Evolutionary conservation across 37 sponge, comb jelly and placozoan genomes (phyloP).

Genomic region (Aplysina aerophoba): DNA sequence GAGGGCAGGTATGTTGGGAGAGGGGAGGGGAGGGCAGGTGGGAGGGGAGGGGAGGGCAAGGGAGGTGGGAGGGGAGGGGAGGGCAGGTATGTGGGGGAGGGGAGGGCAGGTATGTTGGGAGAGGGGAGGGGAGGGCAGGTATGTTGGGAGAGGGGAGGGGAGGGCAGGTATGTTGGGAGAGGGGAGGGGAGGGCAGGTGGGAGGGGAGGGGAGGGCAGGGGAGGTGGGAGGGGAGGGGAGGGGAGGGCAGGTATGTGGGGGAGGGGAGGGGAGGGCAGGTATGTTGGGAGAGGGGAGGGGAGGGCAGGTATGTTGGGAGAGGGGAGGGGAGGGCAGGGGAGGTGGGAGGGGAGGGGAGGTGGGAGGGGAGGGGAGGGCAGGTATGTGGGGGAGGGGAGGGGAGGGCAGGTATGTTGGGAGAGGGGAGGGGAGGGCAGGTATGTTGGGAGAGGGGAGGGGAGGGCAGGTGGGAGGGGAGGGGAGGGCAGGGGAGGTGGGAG

Average conservation of each 20-base stretch:
- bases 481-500: background rate
- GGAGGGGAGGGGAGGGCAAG: no score
- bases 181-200: no score
- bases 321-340: background rate
- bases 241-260: no score
- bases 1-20: background rate
- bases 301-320: background rate
- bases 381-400: background rate
- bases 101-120: no score
- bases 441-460: no score
- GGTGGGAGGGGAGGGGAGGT: background rate
- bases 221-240: background rate
- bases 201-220: background rate
- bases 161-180: no score
- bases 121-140: no score
- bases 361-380: background rate
- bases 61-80: no score
- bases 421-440: background rate
- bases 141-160: no score
- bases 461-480: background rate
- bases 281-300: background rate
- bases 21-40: no score
- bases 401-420: background rate
- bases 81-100: no score
- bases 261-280: background rate